Evolutionary conservation across 1,140 invertebrate genomes (phyloP).

Genomic region (Brachionus plicatilis): DNA sequence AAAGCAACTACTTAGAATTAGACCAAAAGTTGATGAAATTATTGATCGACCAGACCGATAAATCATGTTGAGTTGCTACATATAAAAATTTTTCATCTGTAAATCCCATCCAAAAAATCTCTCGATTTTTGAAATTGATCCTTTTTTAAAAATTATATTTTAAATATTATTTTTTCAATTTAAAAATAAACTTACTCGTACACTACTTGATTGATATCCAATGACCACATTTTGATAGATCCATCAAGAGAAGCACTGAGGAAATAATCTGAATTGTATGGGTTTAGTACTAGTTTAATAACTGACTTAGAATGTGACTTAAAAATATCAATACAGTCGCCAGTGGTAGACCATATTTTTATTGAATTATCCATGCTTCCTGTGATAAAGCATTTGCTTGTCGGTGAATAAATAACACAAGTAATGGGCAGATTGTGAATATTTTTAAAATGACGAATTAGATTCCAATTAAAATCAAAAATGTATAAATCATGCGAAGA

Average conservation of each 20-base stretch:
- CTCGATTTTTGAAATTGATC: constrained; percentile 42
- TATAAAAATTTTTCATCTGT: constrained; percentile 52
- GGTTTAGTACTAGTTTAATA: constrained; percentile 49
- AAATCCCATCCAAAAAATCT: constrained; percentile 53
- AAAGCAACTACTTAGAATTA: constrained; percentile 42
- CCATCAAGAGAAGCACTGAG: constrained; percentile 53
- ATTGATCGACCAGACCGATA: constrained; percentile 52
- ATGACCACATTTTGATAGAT: constrained; percentile 52
- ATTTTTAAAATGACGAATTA: constrained; percentile 2
- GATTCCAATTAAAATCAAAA: constrained; percentile 19
- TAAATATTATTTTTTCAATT: background rate
- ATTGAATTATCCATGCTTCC: constrained; percentile 44
- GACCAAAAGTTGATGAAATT: constrained; percentile 51
- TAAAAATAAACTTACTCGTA: constrained; percentile 47
- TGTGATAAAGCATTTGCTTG: background rate
- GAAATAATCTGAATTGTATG: constrained; percentile 47
- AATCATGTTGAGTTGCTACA: constrained; percentile 47
- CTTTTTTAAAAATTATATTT: background rate
- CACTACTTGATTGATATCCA: constrained; percentile 51
- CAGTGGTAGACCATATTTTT: constrained; percentile 52
- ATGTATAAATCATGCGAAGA: background rate
- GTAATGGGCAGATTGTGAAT: background rate
- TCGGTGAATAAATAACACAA: background rate
- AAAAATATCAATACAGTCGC: constrained; percentile 52
- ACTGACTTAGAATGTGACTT: constrained; percentile 52